Evolutionary conservation across 2,797 vertebrate species (phyloP), one percentile per base, ranked within the genome.

Genomic region (Labeo calbasu): DNA sequence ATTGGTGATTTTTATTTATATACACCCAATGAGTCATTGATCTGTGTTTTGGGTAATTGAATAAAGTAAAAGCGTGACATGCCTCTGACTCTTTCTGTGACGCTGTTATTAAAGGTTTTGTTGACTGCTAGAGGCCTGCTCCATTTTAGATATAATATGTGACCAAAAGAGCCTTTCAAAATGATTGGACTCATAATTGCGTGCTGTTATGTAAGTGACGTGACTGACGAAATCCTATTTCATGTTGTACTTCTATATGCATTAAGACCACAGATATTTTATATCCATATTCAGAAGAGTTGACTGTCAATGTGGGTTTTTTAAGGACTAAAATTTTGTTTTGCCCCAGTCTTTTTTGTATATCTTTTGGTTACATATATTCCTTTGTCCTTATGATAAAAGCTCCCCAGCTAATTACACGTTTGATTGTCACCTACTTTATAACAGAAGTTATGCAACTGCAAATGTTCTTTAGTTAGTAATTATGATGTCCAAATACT

Each of bases 1-100:
- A 73, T 79, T 75, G 82, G 61, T 87, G 68, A 79, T 61, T 28
- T 48, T 59, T 63, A 50, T 81, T 59, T 85, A 63, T 77, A 51
- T n/a, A 63, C 59, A 77, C 78, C 40, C 43, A 50, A 68, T n/a
- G 17, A 76, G 55, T 28, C 48, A 57, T 68, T 81, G 75, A 78
- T 72, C 23, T 36, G 43, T 55, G 81, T 79, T 80, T 78, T 65
- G 68, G 23, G 9, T 72, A 65, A 69, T 11, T 72, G 6, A 82
- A 73, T 82, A 82, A 82, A 82, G 69, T 82, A 28, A 32, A 72
- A 61, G 23, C 2, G 25, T 82, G 80, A 72, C 55, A 48, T 72
- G 51, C 12, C 23, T 61, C 32, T 66, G 61, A 66, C 23, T 51
- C 25, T n/a, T 79, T 46, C 23, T 78, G 57, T 21, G 15, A 65